phyloP scores from a whole-genome alignment of 2,888 invertebrate genomes.

The Mongoloraphidia duomilia region DNA sequence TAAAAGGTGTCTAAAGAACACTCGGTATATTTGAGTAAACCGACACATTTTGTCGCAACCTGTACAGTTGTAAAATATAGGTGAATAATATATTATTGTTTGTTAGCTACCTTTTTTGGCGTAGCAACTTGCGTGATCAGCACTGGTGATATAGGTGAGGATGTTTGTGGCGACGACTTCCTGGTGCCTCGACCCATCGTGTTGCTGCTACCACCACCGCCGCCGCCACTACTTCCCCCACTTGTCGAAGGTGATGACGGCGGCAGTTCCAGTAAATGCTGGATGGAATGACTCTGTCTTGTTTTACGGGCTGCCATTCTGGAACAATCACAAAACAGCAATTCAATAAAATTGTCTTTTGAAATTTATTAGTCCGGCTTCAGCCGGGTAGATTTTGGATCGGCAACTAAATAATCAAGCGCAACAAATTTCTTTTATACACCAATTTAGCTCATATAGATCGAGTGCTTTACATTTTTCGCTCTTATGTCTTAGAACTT shows the following conservation, averaged over 20 bases:
- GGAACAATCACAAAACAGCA: neutral
- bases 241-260: slow-evolving; percentile 27
- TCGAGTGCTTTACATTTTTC: too few species aligned
- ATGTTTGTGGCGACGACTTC: slow-evolving; percentile 10
- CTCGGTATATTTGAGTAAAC: too few species aligned
- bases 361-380: too few species aligned
- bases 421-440: too few species aligned
- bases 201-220: slow-evolving; percentile 18
- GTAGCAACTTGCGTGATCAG: slow-evolving; percentile 26
- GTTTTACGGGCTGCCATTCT: slow-evolving; percentile 34
- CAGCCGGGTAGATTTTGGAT: too few species aligned
- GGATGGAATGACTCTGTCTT: slow-evolving; percentile 36
- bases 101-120: slow-evolving; percentile 31
- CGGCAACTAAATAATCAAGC: too few species aligned
- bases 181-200: slow-evolving; percentile 17
- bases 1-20: too few species aligned
- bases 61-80: slow-evolving; percentile 1
- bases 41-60: too few species aligned
- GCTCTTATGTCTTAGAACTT: too few species aligned
- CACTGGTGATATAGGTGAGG: slow-evolving; percentile 24
- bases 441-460: too few species aligned
- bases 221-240: slow-evolving; percentile 15
- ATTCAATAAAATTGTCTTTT: too few species aligned
- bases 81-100: neutral
- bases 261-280: slow-evolving; percentile 35